These are phyloP conservation scores for Sitodiplosis mosellana DNA, from an alignment of 1,140 invertebrate genomes.

Conservation along the genomic window DNA sequence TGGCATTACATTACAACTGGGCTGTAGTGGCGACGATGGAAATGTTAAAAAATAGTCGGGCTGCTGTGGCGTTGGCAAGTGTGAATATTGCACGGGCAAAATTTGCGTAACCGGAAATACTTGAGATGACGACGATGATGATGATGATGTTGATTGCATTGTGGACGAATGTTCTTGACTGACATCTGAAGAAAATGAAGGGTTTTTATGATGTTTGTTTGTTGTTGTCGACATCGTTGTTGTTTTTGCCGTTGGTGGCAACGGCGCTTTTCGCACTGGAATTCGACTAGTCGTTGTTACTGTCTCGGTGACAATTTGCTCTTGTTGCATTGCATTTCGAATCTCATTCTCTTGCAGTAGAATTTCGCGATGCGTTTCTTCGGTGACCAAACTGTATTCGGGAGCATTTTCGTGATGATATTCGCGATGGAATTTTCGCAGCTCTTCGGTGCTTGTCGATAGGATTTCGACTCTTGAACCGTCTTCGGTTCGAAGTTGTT, in stretches of 20 bases:
- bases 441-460: constrained; percentile 3
- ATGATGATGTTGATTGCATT: constrained; percentile 15
- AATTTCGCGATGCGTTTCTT: constrained; percentile 21
- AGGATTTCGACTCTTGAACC: constrained; percentile 3
- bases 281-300: constrained; percentile 4
- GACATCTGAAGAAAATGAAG: background rate
- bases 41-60: background rate
- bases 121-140: constrained; percentile 13
- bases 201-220: constrained; percentile 1
- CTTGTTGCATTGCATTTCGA: constrained; percentile 7
- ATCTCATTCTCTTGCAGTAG: constrained; percentile 21
- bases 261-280: constrained; percentile 15
- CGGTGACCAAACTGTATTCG: constrained; percentile 19
- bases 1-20: background rate
- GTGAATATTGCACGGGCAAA: constrained; percentile 22
- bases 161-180: too few relatives aligned
- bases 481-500: constrained; percentile 12
- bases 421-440: constrained; percentile 11
- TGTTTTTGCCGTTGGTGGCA: constrained; percentile 13
- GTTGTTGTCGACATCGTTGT: constrained; percentile 3
- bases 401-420: constrained; percentile 22
- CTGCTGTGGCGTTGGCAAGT: constrained; percentile 22
- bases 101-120: constrained; percentile 24
- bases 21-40: background rate
- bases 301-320: constrained; percentile 6